phyloP scores from a whole-genome alignment of 2,797 vertebrate species.

The Semotilus atromaculatus region DNA sequence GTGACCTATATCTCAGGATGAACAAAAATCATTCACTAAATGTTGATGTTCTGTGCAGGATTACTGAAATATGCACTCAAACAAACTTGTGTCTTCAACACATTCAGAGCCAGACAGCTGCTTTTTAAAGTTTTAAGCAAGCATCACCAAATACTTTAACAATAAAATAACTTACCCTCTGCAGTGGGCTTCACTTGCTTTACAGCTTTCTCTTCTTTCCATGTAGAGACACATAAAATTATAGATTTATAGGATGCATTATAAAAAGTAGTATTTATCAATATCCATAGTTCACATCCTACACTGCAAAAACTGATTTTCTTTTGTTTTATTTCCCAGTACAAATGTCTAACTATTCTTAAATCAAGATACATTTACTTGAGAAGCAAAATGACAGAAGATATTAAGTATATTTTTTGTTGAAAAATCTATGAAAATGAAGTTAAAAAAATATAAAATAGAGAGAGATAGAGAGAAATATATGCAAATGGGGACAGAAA shows the following conservation, averaged over 20 bases:
- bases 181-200: slow-evolving; percentile 50
- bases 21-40: slow-evolving; percentile 7
- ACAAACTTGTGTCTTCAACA: neutral
- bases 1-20: neutral
- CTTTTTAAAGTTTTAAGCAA: neutral
- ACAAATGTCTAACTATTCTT: neutral
- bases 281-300: neutral
- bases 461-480: neutral
- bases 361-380: neutral
- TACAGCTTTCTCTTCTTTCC: slow-evolving; percentile 53
- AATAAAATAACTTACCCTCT: slow-evolving; percentile 19
- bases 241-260: neutral
- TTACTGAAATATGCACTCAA: neutral
- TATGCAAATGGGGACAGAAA: neutral
- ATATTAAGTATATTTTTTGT: neutral
- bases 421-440: neutral
- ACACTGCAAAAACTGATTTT: neutral
- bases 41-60: neutral
- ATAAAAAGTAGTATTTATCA: neutral
- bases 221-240: slow-evolving; percentile 26
- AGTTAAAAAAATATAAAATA: neutral
- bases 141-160: neutral
- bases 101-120: neutral
- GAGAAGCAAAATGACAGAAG: neutral
- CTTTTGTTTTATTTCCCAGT: neutral